Base-by-base conservation (phyloP, 2,113 vertebrate species). In the Indicator maculatus region DNA sequence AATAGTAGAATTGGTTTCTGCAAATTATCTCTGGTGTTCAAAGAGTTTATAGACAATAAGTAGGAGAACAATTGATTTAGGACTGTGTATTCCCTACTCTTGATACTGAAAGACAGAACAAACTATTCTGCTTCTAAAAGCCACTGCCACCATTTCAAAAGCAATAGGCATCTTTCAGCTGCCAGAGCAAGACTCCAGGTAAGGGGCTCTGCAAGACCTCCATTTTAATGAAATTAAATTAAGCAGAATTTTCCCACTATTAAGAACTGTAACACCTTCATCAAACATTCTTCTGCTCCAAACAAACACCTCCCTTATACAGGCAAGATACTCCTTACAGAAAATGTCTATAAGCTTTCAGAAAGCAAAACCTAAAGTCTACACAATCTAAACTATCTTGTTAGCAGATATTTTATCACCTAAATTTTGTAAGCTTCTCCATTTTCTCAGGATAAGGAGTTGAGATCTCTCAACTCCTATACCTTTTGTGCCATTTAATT, bases 131-230 rank as follows among this genome's bases (percentile, higher is more conserved):
- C 33, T 47, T 44, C 47, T 39, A 27, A 52, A 73, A 60, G 61
- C 38, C 71, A 77, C 30, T 53, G 20, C 17, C 27, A 74, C 16
- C 16, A 17, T 12, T 72, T 84, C 58, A 60, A 79, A 67, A 82
- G 58, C 17, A 44, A 28, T 16, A 82, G 55, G 30, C 11, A 26
- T 28, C 78, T 52, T 39, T 14, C 28, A 50, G 8, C 36, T 66
- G 23, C 47, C 64, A 70, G 8, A 65, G 8, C 20, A 72, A 19
- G 13, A 56, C 19, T 72, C 52, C 66, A 78, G 33, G 39, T 52
- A 33, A 0, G 1, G 58, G 27, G 53, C 6, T 19, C 11, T 2
- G 8, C 12, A 14, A 8, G 28, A 28, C 3, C 38, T 30, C 3
- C 4, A 12, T 76, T 79, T 58, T 39, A 44, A 82, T 67, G 9